A percentile compares a stretch with the other conserved stretches of the same genome.
Conservation (phyloP, 2,888 invertebrate species). For the Pseudococcus viburni region DNA sequence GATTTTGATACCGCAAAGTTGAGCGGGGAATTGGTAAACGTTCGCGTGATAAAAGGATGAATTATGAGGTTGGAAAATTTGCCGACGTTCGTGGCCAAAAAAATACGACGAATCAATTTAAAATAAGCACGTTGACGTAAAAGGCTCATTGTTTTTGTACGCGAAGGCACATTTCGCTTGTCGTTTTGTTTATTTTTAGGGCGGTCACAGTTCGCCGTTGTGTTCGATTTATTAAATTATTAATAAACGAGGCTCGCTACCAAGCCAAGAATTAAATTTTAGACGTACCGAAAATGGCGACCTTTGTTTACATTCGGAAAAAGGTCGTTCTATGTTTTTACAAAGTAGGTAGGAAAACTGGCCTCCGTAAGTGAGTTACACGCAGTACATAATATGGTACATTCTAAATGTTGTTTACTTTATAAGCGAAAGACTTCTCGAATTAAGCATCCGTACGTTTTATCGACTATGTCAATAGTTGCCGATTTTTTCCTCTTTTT, state of each 20-base stretch:
- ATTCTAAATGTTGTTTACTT: constrained; percentile 60
- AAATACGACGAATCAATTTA: constrained; percentile 37
- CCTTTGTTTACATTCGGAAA: constrained; percentile 62
- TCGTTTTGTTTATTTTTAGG: constrained; percentile 64
- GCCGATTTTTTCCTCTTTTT: constrained; percentile 32
- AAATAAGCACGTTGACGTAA: constrained; percentile 55
- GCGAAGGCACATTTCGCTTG: constrained; percentile 34
- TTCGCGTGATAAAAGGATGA: constrained; percentile 51
- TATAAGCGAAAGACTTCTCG: constrained; percentile 62
- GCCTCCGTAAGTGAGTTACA: constrained; percentile 60
- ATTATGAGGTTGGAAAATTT: constrained; percentile 43
- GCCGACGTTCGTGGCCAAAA: neutral
- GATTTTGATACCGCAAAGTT: neutral
- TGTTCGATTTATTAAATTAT: constrained; percentile 65
- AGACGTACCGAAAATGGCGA: constrained; percentile 57
- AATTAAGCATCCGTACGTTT: constrained; percentile 59
- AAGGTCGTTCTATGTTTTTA: constrained; percentile 64
- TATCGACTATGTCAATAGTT: constrained; percentile 54
- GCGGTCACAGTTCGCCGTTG: constrained; percentile 57
- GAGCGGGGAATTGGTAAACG: neutral
- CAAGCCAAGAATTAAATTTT: constrained; percentile 58
- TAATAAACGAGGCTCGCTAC: constrained; percentile 60
- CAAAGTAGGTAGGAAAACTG: constrained; percentile 60
- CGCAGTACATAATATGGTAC: constrained; percentile 50
- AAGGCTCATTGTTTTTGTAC: constrained; percentile 63